A percentile compares a stretch with the other conserved stretches of the same genome.
These are phyloP conservation scores for Tryphoninae sp. DNA, from an alignment of 2,888 invertebrate species.

Conservation along the genomic window DNA sequence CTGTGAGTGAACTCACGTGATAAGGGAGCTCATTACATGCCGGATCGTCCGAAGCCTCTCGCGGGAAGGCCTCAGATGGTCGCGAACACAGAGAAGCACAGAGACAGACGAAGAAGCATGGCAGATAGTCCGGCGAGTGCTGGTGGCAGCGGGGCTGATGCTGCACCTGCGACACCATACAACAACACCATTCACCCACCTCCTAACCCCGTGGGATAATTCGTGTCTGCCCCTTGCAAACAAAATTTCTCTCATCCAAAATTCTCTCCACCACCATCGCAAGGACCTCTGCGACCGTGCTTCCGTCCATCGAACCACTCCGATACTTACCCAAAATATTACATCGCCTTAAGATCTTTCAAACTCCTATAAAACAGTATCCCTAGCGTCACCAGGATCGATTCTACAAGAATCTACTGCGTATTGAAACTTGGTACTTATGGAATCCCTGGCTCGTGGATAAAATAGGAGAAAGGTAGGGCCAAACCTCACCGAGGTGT, in stretches of 20 bases:
- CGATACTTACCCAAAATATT: constrained; percentile 68
- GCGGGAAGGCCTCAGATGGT: constrained; percentile 79
- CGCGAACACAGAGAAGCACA: constrained; percentile 81
- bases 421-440: no score
- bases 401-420: not conserved
- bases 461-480: no score
- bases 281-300: constrained; percentile 17
- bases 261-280: constrained; percentile 24
- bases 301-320: not conserved
- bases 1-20: constrained; percentile 80
- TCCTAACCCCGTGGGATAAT: constrained; percentile 55
- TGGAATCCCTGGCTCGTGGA: no score
- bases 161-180: constrained; percentile 81
- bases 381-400: not conserved
- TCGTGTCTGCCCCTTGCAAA: constrained; percentile 20
- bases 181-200: constrained; percentile 77
- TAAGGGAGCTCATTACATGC: constrained; percentile 76
- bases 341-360: not conserved
- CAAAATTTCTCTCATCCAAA: constrained; percentile 26
- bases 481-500: not conserved
- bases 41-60: constrained; percentile 79
- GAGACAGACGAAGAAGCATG: constrained; percentile 81
- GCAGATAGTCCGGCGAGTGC: constrained; percentile 80
- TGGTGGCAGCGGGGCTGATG: constrained; percentile 79
- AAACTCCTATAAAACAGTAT: not conserved